phyloP scores from a whole-genome alignment of 1,140 invertebrate genomes.

The Orchestia grillus region DNA sequence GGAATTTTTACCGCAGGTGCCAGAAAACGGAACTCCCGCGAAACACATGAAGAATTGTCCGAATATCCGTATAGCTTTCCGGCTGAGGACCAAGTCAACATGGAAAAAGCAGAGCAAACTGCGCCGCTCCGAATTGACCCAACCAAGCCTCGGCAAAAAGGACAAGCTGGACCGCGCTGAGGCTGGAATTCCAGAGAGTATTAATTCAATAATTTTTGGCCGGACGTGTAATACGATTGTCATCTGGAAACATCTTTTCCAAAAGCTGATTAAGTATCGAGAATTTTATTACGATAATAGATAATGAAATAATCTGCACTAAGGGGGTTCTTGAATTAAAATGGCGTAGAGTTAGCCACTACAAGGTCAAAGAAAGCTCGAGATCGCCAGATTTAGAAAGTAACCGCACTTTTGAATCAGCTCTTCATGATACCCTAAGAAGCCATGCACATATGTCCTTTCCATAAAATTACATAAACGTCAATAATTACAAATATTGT shows the following conservation, averaged over 20 bases:
- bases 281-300: neutral
- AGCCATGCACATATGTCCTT: too few relatives aligned
- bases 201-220: neutral
- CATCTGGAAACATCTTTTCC: neutral
- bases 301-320: neutral
- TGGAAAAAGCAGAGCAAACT: conserved; percentile 51
- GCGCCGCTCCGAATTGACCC: conserved; percentile 23
- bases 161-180: conserved; percentile 11
- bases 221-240: neutral
- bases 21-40: neutral
- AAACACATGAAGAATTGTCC: conserved; percentile 51
- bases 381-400: too few relatives aligned
- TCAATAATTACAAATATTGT: too few relatives aligned
- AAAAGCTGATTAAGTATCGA: neutral
- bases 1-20: conserved; percentile 37
- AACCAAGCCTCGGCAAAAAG: conserved; percentile 39
- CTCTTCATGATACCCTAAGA: too few relatives aligned
- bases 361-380: too few relatives aligned
- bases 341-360: too few relatives aligned
- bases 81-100: conserved; percentile 30
- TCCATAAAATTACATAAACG: too few relatives aligned
- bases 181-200: neutral
- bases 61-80: conserved; percentile 56
- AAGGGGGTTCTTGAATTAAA: too few relatives aligned
- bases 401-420: too few relatives aligned